Base-by-base conservation (phyloP, 2,113 vertebrate genomes). In the Neotoma lepida region DNA sequence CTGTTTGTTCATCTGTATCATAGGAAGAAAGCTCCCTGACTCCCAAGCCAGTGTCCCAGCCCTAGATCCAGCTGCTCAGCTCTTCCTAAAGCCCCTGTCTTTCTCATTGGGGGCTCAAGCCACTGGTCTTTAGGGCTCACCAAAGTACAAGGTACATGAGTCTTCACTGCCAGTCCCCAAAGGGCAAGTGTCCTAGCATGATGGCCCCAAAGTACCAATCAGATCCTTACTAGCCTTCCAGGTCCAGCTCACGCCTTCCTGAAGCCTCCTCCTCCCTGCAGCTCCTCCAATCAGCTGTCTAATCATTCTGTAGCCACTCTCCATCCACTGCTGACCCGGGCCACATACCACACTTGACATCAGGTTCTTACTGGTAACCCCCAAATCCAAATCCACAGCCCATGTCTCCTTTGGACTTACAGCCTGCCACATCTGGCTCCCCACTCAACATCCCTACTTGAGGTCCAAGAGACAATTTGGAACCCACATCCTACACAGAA, bases 271-370 rank as follows among this genome's bases (percentile, higher is more conserved):
- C 56, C 78, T 13, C 14, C 33, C 30, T 20, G 20, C 13, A 35
- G 0, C 2, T 17, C 30, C 12, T 17, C 41, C 17, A 56, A 17
- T 46, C n/a, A 4, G 1, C 77, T 35, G 28, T 44, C 0, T 1
- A 1, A 46, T 22, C 6, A 44, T 39, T 46, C 85, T 56, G 0
- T 0, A 20, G 14, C 18, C 0, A 4, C 28, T 77, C 4, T 0
- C 35, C 73, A 70, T 3, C 13, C 28, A 18, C 26, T 17, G 86
- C 66, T 87, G 39, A 54, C 33, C 20, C 1, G 26, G 13, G 20
- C n/a, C 20, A 56, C 35, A 13, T 46, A 8, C n/a, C 13, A 15
- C 3, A 4, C 70, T 8, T 39, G 61, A 61, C 6, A 41, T 4
- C 44, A 49, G 24, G 41, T 64, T 44, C 63, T 64, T 58, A 28